Base-by-base conservation (phyloP, 2,113 vertebrate genomes). In the Cygnus atratus region DNA sequence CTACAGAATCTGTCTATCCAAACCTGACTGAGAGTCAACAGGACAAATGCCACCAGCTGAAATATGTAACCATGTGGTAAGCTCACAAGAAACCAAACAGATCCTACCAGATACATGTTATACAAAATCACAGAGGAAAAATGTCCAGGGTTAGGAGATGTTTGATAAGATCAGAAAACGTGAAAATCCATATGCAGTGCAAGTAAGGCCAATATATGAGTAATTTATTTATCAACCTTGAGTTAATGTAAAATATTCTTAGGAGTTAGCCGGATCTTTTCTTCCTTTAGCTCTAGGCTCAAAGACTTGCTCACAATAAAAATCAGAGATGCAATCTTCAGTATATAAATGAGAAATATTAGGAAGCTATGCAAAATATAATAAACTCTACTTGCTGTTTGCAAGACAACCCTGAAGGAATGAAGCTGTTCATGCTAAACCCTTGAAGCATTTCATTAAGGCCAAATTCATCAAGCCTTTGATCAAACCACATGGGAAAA, bases 11-110 rank as follows among this genome's bases (percentile, higher is more conserved):
- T 21, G 88, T 28, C 39, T 73, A 55, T 65, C 19, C 6, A 39
- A 72, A 58, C 8, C 44, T 10, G 15, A 71, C 52, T 67, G 67
- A 65, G n/a, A 59, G 14, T 24, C 50, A 66, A 70, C 5, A 18
- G 37, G 43, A 48, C 24, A 55, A 79, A 83, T 0, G 0, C n/a
- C 26, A 3, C 26, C 41, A 24, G 6, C 1, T 71, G 41, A 67
- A 82, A 58, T 7, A 25, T 16, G 29, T 14, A 75, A 57, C 22
- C 22, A 59, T 0, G 19, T 18, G 20, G 19, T 31, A 67, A 41
- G 44, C 26, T 67, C 13, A 50, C 33, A 66, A 87, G 37, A 41
- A 65, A 41, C 11, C 11, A 62, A 71, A 62, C 3, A 67, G 24
- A 8, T 63, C 12, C 48, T n/a, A 63, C 18, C 0, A 4, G 21